Percentiles rank a stretch among this genome's conserved stretches.
Evolutionary conservation across 2,113 vertebrate species (phyloP).

Genomic region (Callionymus lyra): DNA sequence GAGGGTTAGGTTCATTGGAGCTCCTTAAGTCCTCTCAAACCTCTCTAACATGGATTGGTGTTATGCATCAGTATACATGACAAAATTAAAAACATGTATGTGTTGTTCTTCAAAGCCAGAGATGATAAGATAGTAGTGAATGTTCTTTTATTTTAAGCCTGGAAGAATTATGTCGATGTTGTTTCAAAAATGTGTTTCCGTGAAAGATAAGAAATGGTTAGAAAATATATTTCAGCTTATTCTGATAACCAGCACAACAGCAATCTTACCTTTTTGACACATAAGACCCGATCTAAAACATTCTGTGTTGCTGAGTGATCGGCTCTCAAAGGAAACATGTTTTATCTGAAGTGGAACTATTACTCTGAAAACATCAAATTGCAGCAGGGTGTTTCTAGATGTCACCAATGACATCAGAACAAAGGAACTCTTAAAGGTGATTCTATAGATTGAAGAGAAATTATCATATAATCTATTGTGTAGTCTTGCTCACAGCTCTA

Average conservation of each 20-base stretch:
- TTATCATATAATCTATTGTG: too few species aligned
- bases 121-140: neutral
- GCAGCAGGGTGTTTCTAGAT: slow-evolving; percentile 40
- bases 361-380: slow-evolving; percentile 44
- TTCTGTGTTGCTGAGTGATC: slow-evolving; percentile 46
- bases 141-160: slow-evolving; percentile 1
- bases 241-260: slow-evolving; percentile 25
- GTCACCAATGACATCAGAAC: slow-evolving; percentile 49
- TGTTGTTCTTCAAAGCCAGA: too few species aligned
- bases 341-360: slow-evolving; percentile 46
- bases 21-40: too few species aligned
- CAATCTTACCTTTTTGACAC: slow-evolving; percentile 28
- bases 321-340: slow-evolving; percentile 44
- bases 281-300: slow-evolving; percentile 48
- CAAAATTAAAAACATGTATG: too few species aligned
- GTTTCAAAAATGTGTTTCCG: slow-evolving; percentile 12
- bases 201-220: slow-evolving; percentile 39
- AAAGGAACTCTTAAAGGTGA: slow-evolving; percentile 39
- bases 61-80: too few species aligned
- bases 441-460: slow-evolving; percentile 28
- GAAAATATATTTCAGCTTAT: slow-evolving; percentile 27
- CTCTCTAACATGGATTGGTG: too few species aligned
- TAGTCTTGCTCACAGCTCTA: slow-evolving; percentile 42
- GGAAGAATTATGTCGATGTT: slow-evolving; percentile 4
- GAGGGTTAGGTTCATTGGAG: too few species aligned